Evolutionary conservation across 2,113 vertebrate genomes (phyloP).

Genomic region (Gavia stellata): DNA sequence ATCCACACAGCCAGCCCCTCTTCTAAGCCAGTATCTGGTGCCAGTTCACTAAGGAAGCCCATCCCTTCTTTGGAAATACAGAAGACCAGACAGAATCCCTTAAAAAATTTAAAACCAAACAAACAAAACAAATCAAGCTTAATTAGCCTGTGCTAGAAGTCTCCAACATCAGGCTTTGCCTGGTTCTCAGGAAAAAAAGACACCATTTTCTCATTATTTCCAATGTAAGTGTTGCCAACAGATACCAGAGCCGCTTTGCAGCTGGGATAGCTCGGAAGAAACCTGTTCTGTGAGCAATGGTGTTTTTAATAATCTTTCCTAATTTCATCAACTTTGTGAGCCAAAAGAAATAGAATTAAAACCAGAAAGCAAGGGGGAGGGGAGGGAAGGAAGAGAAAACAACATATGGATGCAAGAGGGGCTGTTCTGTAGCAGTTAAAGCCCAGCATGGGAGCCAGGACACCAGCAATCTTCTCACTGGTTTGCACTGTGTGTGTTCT

Average conservation of each 20-base stretch:
- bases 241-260: neutral
- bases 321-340: neutral
- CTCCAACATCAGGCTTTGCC: neutral
- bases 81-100: neutral
- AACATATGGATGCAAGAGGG: neutral
- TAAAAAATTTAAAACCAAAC: neutral
- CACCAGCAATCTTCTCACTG: neutral
- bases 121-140: neutral
- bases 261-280: neutral
- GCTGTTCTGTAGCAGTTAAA: neutral
- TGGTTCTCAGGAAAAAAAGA: neutral
- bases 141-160: neutral
- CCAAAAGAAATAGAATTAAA: neutral
- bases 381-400: neutral
- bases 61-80: neutral
- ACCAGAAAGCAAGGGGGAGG: neutral
- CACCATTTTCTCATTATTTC: neutral
- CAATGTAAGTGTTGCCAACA: neutral
- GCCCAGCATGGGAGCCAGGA: neutral
- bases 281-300: neutral
- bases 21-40: neutral
- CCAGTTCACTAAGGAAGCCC: neutral
- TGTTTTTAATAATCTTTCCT: neutral
- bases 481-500: neutral
- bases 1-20: neutral